Evolutionary conservation across 2,888 invertebrate genomes (phyloP).

Genomic region (Drosophila austrosaltans): DNA sequence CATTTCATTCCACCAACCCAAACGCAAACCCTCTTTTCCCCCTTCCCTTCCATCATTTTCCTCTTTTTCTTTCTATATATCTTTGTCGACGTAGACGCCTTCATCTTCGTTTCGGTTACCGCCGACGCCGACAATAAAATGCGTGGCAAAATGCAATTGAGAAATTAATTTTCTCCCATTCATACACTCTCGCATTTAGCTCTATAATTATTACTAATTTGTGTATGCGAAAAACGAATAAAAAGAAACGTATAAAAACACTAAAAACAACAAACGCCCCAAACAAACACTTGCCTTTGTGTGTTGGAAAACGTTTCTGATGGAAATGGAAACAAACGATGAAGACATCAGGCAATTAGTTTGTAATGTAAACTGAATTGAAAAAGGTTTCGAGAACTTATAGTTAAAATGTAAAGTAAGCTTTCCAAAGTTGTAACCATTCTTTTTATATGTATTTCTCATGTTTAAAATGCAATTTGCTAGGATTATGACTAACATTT

Average conservation of each 20-base stretch:
- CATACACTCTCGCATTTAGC: slow-evolving; percentile 73
- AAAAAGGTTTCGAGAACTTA: not conserved
- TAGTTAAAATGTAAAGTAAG: not conserved
- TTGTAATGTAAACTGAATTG: not conserved
- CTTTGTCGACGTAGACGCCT: slow-evolving; percentile 3
- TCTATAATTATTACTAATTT: slow-evolving; percentile 80
- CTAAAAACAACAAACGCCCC: slow-evolving; percentile 60
- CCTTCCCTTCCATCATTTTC: slow-evolving; percentile 1
- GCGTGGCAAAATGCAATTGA: slow-evolving; percentile 78
- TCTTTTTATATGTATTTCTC: too few relatives aligned
- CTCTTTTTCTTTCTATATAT: slow-evolving; percentile 15
- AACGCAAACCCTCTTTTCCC: slow-evolving; percentile 17
- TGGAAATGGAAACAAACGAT: not conserved
- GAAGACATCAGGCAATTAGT: not conserved
- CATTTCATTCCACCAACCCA: slow-evolving; percentile 30
- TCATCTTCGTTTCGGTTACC: slow-evolving; percentile 46
- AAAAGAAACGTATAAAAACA: slow-evolving; percentile 32
- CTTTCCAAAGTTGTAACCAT: too few relatives aligned
- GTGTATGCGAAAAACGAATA: slow-evolving; percentile 59
- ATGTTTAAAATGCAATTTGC: too few relatives aligned
- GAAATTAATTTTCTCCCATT: slow-evolving; percentile 76
- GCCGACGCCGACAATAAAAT: slow-evolving; percentile 70
- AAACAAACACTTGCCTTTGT: slow-evolving; percentile 69
- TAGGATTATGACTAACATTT: too few relatives aligned
- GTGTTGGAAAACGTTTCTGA: not conserved